Base-by-base conservation (phyloP, 2,797 vertebrate species). In the Micrastur ruficollis region DNA sequence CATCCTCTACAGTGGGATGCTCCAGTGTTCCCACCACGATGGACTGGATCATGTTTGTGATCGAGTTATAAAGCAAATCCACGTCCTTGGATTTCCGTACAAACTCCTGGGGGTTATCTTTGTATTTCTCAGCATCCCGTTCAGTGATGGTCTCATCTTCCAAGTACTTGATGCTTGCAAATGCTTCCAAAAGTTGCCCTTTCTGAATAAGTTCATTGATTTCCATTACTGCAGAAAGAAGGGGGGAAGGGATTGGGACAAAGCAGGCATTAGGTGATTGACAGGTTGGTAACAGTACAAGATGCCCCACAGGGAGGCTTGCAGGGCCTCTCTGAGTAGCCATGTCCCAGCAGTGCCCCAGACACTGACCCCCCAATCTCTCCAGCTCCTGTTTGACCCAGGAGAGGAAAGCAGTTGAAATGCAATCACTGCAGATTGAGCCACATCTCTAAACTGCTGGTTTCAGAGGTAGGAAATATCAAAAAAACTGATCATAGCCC, bases 121-220 rank as follows among this genome's bases (percentile, higher is more conserved):
- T 90, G 23, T 96, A 89, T 40, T 92, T 96, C 22, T 84, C 80
- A 4, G 79, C 86, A 32, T 97, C 55, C 52, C 14, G 52, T 53
- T 99, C 98, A 36, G 91, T 91, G 62, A 98, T 96, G 42, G 98
- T 97, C 95, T 98, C 98, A 31, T 67, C 95, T 74, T 99, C 98
- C 98, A 99, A 81, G 58, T 97, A 90, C 31, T 96, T 98, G 67
- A 99, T 97, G 92, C 98, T 98, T 72, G 98, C 81, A 89, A 99
- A 98, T n/a, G 99, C 99, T 67, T 98, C 98, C 96, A 99, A 96
- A 96, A 99, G 97, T 5, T 98, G 90, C 81, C 97, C 97, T 62
- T 84, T 97, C 68, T 99, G 98, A 50, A 99, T 99, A 90, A 99
- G 98, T 25, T 98, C 97, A 82, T 98, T 98, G 95, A 99, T 99